Conservation (phyloP, 1,140 invertebrate species). For the Octopus sinensis region DNA sequence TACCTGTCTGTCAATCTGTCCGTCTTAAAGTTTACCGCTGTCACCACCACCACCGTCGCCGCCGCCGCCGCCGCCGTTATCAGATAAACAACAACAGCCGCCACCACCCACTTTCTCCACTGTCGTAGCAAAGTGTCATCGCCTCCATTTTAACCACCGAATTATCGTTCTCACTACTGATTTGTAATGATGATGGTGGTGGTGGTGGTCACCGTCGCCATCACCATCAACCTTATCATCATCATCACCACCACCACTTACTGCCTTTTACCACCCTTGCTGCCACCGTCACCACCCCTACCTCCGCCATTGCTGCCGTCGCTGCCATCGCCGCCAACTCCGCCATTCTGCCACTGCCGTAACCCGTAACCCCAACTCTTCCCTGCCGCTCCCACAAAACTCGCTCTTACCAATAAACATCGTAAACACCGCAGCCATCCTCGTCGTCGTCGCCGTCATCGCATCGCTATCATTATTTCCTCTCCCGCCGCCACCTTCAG, state of each 20-base stretch:
- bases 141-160: background rate
- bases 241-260: background rate
- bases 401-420: background rate
- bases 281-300: background rate
- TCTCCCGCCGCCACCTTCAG: background rate
- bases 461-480: background rate
- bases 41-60: too few relatives aligned
- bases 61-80: too few relatives aligned
- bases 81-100: background rate
- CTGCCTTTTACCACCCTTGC: background rate
- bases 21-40: too few relatives aligned
- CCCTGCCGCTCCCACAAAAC: background rate
- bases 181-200: too few relatives aligned
- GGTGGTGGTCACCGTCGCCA: background rate
- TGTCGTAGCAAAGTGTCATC: background rate
- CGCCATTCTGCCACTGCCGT: background rate
- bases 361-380: background rate
- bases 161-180: background rate
- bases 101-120: background rate
- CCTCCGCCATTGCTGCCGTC: background rate
- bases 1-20: too few relatives aligned
- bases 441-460: background rate
- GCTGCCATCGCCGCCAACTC: background rate
- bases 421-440: background rate
- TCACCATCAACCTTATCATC: background rate